Percentiles rank a stretch among this genome's conserved stretches.
These are phyloP conservation scores for Frieseomelitta varia DNA, from an alignment of 1,140 invertebrate species.

Conservation along the genomic window DNA sequence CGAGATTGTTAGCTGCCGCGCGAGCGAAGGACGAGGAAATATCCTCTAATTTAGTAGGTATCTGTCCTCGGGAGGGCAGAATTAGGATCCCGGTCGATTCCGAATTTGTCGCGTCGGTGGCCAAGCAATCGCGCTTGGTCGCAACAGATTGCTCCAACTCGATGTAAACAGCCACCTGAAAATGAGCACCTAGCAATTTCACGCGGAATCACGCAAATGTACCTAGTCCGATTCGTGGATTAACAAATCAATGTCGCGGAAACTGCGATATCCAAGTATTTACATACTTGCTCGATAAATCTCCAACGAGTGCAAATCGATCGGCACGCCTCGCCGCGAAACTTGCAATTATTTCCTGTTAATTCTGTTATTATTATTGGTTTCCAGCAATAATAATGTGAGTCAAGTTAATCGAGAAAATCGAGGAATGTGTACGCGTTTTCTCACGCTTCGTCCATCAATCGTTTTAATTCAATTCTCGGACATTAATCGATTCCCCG, in stretches of 20 bases:
- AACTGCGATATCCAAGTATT: neutral
- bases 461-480: neutral
- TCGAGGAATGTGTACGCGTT: too few relatives aligned
- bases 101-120: conserved; percentile 65
- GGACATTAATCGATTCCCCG: neutral
- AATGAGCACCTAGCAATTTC: neutral
- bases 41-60: neutral
- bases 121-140: conserved; percentile 54
- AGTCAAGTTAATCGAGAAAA: neutral
- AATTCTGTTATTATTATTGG: too few relatives aligned
- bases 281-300: neutral
- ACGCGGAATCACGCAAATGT: neutral
- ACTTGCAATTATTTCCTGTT: too few relatives aligned
- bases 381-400: too few relatives aligned
- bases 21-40: neutral
- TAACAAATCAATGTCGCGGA: neutral
- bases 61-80: conserved; percentile 26
- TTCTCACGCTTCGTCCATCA: neutral
- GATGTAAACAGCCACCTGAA: conserved; percentile 18
- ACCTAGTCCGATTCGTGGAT: too few relatives aligned
- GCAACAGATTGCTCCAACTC: conserved; percentile 19
- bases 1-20: too few relatives aligned
- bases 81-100: conserved; percentile 56
- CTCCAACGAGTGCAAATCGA: neutral
- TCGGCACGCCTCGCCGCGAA: too few relatives aligned